A percentile compares a stretch with the other conserved stretches of the same genome.
Evolutionary conservation across 2,113 vertebrate genomes (phyloP).

Genomic region (Phycodurus eques): DNA sequence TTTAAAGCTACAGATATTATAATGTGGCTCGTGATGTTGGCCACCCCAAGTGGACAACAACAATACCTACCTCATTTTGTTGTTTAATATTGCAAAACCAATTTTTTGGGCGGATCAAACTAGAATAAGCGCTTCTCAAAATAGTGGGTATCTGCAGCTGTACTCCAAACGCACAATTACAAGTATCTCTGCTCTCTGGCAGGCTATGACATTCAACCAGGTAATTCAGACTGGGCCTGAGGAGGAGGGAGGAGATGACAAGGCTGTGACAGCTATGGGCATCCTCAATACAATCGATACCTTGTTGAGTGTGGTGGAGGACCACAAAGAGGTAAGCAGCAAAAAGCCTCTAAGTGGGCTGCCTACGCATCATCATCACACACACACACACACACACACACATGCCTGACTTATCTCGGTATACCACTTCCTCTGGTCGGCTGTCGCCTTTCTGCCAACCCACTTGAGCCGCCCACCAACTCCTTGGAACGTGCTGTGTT

Average conservation of each 20-base stretch:
- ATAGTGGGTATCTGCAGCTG: background rate
- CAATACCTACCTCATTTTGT: too few relatives aligned
- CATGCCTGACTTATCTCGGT: constrained; percentile 26
- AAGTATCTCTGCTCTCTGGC: constrained; percentile 22
- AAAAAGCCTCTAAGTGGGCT: constrained; percentile 14
- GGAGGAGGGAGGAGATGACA: constrained; percentile 97
- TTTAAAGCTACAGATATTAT: background rate
- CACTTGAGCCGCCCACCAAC: constrained; percentile 66
- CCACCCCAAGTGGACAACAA: too few relatives aligned
- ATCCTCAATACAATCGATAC: constrained; percentile 99
- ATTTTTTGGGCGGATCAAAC: too few relatives aligned
- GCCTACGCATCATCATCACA: background rate
- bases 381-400: constrained; percentile 4
- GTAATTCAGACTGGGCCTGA: constrained; percentile 98
- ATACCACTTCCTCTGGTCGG: constrained; percentile 46
- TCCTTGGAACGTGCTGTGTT: constrained; percentile 51
- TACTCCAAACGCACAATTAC: background rate
- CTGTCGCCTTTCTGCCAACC: constrained; percentile 54
- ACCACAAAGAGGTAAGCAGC: constrained; percentile 92
- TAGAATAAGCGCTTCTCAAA: too few relatives aligned
- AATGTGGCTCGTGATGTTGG: background rate
- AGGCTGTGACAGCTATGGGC: constrained; percentile 99
- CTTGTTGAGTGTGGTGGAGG: constrained; percentile 96
- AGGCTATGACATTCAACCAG: constrained; percentile 99
- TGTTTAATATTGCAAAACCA: too few relatives aligned